Conservation (phyloP, 2,888 invertebrate species). For the Drosophila greeni region DNA sequence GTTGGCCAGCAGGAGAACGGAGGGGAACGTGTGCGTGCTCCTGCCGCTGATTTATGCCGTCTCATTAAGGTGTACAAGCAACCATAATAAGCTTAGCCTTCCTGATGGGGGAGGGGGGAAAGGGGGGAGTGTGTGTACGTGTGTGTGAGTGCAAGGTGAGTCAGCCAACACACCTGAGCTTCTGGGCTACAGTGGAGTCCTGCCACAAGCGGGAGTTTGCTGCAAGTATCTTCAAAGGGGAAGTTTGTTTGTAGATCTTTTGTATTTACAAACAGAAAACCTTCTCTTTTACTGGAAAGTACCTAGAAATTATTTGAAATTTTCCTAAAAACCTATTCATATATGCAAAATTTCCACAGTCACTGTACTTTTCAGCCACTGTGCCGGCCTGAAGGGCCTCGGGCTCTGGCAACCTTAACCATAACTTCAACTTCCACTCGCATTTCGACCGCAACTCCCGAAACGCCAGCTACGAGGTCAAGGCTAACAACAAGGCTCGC, state of each 20-base stretch:
- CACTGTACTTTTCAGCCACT: conserved; percentile 1
- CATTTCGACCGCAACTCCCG: conserved; percentile 11
- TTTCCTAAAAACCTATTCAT: neutral
- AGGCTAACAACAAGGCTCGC: conserved; percentile 37
- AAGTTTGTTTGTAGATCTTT: neutral
- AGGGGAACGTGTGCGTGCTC: conserved; percentile 50
- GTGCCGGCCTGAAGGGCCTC: conserved; percentile 15
- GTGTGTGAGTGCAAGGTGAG: conserved; percentile 54
- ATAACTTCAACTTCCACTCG: conserved; percentile 23
- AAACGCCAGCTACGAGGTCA: conserved; percentile 46
- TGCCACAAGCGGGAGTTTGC: neutral
- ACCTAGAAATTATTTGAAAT: neutral
- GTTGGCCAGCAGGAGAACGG: too few species aligned
- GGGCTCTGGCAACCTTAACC: conserved; percentile 9
- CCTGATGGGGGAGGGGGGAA: neutral
- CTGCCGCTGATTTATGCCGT: conserved; percentile 66
- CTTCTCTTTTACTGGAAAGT: neutral
- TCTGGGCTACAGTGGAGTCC: neutral
- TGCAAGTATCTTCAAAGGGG: neutral
- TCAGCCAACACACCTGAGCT: conserved; percentile 25
- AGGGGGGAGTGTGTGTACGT: neutral
- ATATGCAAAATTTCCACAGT: neutral
- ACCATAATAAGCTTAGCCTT: conserved; percentile 36
- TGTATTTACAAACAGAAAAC: neutral
- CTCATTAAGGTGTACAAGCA: conserved; percentile 59